phyloP scores from a whole-genome alignment of 2,888 invertebrate genomes.

The Platypus cylindrus region DNA sequence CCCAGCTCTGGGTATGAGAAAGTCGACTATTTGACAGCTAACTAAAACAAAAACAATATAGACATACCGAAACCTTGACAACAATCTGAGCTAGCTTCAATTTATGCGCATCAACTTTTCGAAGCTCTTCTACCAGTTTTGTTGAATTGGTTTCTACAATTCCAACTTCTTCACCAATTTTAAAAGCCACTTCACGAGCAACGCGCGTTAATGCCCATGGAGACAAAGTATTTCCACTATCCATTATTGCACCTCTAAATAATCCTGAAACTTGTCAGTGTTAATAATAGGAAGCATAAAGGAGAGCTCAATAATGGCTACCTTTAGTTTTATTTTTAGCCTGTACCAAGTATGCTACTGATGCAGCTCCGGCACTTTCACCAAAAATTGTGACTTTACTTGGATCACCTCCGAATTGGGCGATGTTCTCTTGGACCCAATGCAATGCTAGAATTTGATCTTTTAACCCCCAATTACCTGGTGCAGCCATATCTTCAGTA shows the following conservation, averaged over 20 bases:
- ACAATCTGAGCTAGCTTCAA: slow-evolving; percentile 11
- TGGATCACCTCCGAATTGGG: too few species aligned
- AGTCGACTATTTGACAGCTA: too few species aligned
- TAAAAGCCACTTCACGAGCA: slow-evolving; percentile 10
- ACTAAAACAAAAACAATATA: too few species aligned
- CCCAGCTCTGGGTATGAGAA: too few species aligned
- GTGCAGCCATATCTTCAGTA: slow-evolving; percentile 17
- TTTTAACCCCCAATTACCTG: slow-evolving; percentile 22
- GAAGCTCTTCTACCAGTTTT: slow-evolving; percentile 16
- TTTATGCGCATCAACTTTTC: slow-evolving; percentile 10
- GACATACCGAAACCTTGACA: slow-evolving; percentile 6
- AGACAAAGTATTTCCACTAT: slow-evolving; percentile 20
- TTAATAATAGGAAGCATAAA: background rate
- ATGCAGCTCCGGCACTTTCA: slow-evolving; percentile 21
- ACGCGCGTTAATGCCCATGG: slow-evolving; percentile 17
- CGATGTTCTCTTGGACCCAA: slow-evolving; percentile 21
- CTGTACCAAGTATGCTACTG: slow-evolving; percentile 18
- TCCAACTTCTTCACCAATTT: slow-evolving; percentile 13
- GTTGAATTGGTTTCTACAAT: slow-evolving; percentile 12
- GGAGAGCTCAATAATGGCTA: slow-evolving; percentile 5
- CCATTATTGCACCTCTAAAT: slow-evolving; percentile 20
- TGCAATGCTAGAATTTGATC: slow-evolving; percentile 21
- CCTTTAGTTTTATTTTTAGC: slow-evolving; percentile 16
- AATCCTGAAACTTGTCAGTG: slow-evolving; percentile 16
- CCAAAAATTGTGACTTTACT: slow-evolving; percentile 20